Evolutionary conservation across 2,113 vertebrate genomes (phyloP), one percentile per base, ranked within the genome.

Genomic region (Crotalus viridis): DNA sequence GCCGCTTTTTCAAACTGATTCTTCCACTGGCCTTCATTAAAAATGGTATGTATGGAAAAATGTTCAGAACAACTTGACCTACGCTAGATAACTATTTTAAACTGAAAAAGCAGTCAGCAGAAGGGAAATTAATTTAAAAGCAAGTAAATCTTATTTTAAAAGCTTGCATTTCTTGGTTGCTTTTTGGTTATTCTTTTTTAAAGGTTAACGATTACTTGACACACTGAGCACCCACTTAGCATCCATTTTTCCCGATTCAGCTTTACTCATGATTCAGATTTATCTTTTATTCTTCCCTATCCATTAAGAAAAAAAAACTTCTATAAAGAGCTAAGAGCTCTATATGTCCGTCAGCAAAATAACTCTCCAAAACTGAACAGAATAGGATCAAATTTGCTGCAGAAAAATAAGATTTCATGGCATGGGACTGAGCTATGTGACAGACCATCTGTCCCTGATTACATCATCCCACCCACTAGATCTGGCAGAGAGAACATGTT

Each of bases 71-170:
- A 10, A 43, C 33, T 93, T 94, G 92, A 95, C 92, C 59, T 61
- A 55, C 90, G 91, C 81, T 21, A 89, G 8, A 88, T 7, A 6
- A 6, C 17, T 95, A 93, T 91, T 95, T 92, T 89, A 33, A 94
- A 85, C 94, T 26, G 28, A 46, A 90, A 19, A 93, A 92, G 88
- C 74, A 43, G 93, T 39, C 57, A 92, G 90, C 0, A 91, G 92
- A 26, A 55, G 4, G 51, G n/a, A 56, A 91, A 90, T 85, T 51
- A 21, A 33, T 90, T 81, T 64, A 8, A 46, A 6, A 90, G 59
- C 89, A 74, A 54, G 22, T 54, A 88, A 55, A 57, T 57, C n/a
- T 86, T 86, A 57, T 56, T 59, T 3, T 92, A n/a, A 48, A 87
- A 54, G 46, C 24, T 28, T 51, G 22, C 43, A 93, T 94, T 93